These are phyloP conservation scores for Tipula confusa DNA, from an alignment of 2,888 invertebrate species.

Conservation along the genomic window DNA sequence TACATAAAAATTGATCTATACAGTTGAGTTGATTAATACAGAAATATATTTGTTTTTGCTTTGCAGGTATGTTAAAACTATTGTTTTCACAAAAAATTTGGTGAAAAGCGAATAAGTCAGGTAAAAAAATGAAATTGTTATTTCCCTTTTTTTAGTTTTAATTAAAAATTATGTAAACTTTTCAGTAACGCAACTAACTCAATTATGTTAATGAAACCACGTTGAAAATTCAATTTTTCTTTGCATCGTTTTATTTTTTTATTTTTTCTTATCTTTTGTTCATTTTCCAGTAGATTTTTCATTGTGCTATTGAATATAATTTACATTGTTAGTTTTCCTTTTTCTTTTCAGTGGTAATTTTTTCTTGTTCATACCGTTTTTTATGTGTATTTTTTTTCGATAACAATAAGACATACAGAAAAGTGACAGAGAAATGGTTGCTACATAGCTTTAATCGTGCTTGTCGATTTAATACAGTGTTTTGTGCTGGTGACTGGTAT, in stretches of 20 bases:
- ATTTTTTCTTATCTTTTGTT: neutral
- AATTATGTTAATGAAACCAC: conserved; percentile 25
- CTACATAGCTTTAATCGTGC: neutral
- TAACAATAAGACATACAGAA: neutral
- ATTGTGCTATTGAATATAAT: conserved; percentile 3
- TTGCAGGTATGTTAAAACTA: neutral
- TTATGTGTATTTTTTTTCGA: neutral
- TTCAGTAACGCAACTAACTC: conserved; percentile 25
- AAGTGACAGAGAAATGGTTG: neutral
- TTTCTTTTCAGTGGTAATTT: conserved; percentile 3
- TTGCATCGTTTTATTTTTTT: neutral
- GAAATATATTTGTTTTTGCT: neutral
- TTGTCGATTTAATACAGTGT: neutral
- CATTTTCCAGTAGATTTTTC: neutral
- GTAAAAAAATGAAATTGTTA: neutral
- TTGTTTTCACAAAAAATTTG: neutral
- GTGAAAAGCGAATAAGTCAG: conserved; percentile 12
- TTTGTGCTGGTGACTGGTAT: neutral
- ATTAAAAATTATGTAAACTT: conserved; percentile 6
- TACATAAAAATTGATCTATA: neutral
- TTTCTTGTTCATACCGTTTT: neutral
- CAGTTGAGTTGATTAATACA: conserved; percentile 3
- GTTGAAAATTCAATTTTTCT: conserved; percentile 20
- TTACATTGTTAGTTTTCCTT: conserved; percentile 17
- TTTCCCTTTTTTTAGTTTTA: neutral